Evolutionary conservation across 2,797 vertebrate genomes (phyloP), one percentile per base, ranked within the genome.

Genomic region (Bradypodion pumilum): DNA sequence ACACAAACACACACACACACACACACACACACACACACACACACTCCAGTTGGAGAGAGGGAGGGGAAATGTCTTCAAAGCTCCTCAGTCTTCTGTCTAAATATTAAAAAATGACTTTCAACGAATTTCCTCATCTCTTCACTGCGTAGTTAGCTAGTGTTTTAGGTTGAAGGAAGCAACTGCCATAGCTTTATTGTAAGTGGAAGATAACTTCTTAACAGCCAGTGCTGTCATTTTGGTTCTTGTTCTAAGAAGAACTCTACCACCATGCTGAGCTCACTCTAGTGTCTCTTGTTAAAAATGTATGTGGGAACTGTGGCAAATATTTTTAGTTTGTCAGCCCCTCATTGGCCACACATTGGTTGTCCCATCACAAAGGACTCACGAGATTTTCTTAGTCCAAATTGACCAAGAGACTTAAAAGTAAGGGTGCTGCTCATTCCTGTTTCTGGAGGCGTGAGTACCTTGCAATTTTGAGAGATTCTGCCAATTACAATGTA

Each of bases 71-170:
- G 0, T 80, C 78, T 90, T 90, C 42, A 86, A 70, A 88, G 80
- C 78, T 85, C 77, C 82, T 68, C 29, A 77, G 87, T 86, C 79
- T 78, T 85, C 68, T 86, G 85, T 59, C 3, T 0, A 85, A 78
- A 77, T 85, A 84, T 89, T 90, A 93, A 94, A 87, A 2, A 81
- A n/a, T n/a, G 78, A 19, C 1, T 13, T 62, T 60, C 19, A 23
- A 40, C 27, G n/a, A n/a, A n/a, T n/a, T n/a, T n/a, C 40, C 13
- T 78, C 42, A 23, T n/a, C 59, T 29, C 37, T 60, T 56, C 13
- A 19, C 1, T 40, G 27, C 37, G 75, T 13, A 44, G 56, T 37
- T 75, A 2, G 19, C 49, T 46, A 25, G 21, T 9, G 21, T 56
- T 12, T 12, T 16, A 10, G 21, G n/a, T 52, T 46, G 32, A 32